Evolutionary conservation across 2,888 invertebrate species (phyloP).

Genomic region (Polyommatus icarus): DNA sequence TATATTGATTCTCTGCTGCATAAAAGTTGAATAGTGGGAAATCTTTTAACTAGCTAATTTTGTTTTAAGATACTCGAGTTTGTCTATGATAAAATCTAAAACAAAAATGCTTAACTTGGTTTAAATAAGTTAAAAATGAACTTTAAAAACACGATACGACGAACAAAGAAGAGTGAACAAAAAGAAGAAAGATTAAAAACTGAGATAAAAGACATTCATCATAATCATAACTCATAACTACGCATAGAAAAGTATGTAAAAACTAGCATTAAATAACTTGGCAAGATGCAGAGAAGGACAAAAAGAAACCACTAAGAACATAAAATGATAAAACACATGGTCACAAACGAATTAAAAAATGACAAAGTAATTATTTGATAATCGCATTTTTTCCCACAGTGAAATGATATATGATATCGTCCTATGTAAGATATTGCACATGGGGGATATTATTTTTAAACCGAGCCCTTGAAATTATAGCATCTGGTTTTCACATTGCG

Average conservation of each 20-base stretch:
- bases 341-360: background rate
- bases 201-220: no score
- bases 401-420: conserved; percentile 6
- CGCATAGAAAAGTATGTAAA: background rate
- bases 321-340: conserved; percentile 1
- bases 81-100: no score
- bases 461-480: conserved; percentile 45
- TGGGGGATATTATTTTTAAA: conserved; percentile 34
- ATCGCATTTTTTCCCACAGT: background rate
- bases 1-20: background rate
- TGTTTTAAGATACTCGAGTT: background rate
- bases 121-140: no score
- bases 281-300: background rate
- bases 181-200: no score
- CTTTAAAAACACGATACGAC: no score
- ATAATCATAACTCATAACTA: no score
- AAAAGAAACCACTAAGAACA: background rate
- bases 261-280: background rate
- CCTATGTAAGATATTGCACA: conserved; percentile 16
- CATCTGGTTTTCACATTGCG: conserved; percentile 47
- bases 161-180: no score
- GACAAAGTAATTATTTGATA: background rate
- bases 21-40: background rate
- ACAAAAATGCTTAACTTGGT: no score
- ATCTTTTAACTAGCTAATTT: background rate